phyloP scores from a whole-genome alignment of 2,113 vertebrate genomes.

The Vireo altiloquus region DNA sequence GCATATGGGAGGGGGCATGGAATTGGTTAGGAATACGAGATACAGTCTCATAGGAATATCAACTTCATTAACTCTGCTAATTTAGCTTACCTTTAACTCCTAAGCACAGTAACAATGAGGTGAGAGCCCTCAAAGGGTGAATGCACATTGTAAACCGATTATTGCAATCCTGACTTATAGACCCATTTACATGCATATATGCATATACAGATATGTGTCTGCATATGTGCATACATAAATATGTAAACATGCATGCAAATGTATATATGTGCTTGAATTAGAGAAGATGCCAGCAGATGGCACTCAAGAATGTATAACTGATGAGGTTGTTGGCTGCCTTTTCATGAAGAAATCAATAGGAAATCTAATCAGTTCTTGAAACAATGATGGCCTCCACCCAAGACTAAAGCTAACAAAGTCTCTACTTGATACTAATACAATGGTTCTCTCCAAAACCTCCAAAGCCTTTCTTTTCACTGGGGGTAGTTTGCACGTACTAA shows the following conservation, averaged over 20 bases:
- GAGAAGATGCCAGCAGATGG: conserved; percentile 49
- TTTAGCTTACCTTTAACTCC: background rate
- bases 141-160: background rate
- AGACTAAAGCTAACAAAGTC: background rate
- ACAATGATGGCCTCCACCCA: background rate
- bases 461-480: background rate
- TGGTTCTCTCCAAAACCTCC: background rate
- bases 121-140: background rate
- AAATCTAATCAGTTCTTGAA: background rate
- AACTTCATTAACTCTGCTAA: conserved; percentile 1
- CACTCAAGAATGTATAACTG: conserved; percentile 24
- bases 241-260: background rate
- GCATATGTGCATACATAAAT: background rate
- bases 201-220: background rate
- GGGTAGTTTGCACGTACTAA: background rate
- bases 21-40: background rate
- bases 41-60: background rate
- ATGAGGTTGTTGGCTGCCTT: background rate
- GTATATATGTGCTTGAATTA: background rate
- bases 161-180: background rate
- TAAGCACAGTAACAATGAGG: background rate
- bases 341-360: background rate
- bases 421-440: background rate
- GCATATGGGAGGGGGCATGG: background rate
- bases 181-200: background rate